Evolutionary conservation across 1,140 invertebrate genomes (phyloP), one percentile per base, ranked within the genome.

Genomic region (Armadillidium nasatum): DNA sequence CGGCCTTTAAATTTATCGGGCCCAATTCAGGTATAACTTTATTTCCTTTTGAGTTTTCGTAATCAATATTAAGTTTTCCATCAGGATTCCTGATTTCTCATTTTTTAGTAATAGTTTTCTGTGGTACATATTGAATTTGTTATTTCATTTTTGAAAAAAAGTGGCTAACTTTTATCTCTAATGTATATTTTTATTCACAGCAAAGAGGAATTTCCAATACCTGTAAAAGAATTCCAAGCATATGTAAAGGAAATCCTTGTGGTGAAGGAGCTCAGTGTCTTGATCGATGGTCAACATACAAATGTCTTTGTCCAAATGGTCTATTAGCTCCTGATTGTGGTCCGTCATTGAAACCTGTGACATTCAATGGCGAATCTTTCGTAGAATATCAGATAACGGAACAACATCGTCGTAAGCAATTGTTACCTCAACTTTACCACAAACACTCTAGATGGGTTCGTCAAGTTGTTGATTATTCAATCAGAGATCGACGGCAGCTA

Each of bases 361-460:
- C 89, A 2, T 86, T 97, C 7, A 89, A 86, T 77, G 89, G 90
- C 70, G 92, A 91, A 77, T 90, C 90, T 21, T 92, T 89, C 82
- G 84, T 97, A 0, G 91, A 93, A 81, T 94, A 92, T 78, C 87
- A 88, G 81, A 90, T 94, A 45, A 91, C 92, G 0, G 92, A 95
- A 81, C 93, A 92, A 83, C 93, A 94, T 84, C 87, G 90, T 75
- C 85, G 94, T 82, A 93, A 94, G 89, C 93, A 94, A 83, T 85
- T 94, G 0, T 83, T 95, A 54, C 92, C 93, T 60, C 88, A 88
- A 66, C 86, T 94, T 19, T 94, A 94, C 82, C 86, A 87, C 15
- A 90, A 91, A 2, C 89, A 88, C 15, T 92, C 89, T 0, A 83
- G 88, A 2, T 94, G 92, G 92, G 45, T 80, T 77, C 71, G 83